Evolutionary conservation across 2,113 vertebrate genomes (phyloP).

Genomic region (Mormoops blainvillei): DNA sequence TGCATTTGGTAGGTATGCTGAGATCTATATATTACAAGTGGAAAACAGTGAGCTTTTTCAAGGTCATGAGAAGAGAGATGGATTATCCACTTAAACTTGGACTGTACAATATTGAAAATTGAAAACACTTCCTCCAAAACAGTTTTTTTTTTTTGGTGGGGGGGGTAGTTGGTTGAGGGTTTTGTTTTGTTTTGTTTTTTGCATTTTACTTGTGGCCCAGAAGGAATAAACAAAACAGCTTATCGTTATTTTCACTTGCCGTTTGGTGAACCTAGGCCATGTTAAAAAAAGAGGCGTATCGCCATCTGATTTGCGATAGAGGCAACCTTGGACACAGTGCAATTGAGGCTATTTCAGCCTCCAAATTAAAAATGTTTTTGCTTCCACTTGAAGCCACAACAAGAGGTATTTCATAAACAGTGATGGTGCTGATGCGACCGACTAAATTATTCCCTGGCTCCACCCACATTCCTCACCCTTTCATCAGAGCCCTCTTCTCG

Average conservation of each 20-base stretch:
- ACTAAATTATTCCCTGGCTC: neutral
- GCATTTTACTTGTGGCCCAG: neutral
- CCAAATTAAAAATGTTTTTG: neutral
- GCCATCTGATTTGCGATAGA: neutral
- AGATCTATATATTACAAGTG: neutral
- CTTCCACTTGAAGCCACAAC: neutral
- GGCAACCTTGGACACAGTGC: neutral
- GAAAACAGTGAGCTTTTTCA: neutral
- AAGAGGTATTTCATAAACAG: conserved; percentile 13
- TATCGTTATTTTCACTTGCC: conserved; percentile 15
- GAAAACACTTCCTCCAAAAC: neutral
- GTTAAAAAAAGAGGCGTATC: neutral
- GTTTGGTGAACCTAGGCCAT: neutral
- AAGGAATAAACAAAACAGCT: neutral
- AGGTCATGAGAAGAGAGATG: neutral
- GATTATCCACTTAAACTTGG: conserved; percentile 34
- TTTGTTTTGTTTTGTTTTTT: neutral
- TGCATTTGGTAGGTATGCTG: neutral
- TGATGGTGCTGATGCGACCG: neutral
- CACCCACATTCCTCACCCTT: neutral
- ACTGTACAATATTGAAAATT: neutral
- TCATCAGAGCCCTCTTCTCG: neutral
- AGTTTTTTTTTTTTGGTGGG: neutral
- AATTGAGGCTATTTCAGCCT: neutral
- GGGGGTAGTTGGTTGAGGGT: neutral